A percentile compares a stretch with the other conserved stretches of the same genome.
These are phyloP conservation scores for Atta colombica DNA, from an alignment of 1,140 invertebrate species.

Conservation along the genomic window DNA sequence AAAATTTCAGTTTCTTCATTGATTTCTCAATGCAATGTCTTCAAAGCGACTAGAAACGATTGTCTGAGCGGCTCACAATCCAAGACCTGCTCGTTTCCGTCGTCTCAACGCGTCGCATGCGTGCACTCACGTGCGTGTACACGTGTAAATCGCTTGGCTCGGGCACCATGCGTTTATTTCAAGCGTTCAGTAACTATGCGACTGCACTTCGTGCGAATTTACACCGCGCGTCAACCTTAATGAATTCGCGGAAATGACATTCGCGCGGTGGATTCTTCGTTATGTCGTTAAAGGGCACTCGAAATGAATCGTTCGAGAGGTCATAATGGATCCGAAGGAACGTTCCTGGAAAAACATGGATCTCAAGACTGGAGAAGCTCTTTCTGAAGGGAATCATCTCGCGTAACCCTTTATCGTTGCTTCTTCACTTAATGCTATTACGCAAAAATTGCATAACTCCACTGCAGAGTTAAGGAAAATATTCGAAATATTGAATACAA, in stretches of 20 bases:
- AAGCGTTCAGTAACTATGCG: slow-evolving; percentile 68
- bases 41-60: slow-evolving; percentile 6
- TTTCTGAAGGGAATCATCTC: neutral
- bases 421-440: neutral
- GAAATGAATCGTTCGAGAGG: slow-evolving; percentile 68
- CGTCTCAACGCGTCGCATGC: slow-evolving; percentile 13
- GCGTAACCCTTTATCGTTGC: neutral
- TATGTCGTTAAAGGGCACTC: slow-evolving; percentile 50
- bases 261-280: slow-evolving; percentile 68
- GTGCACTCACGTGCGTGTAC: slow-evolving; percentile 44
- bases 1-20: neutral
- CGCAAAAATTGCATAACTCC: neutral
- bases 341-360: slow-evolving; percentile 63
- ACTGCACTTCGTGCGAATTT: slow-evolving; percentile 36
- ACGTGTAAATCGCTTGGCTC: slow-evolving; percentile 49
- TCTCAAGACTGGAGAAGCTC: slow-evolving; percentile 1
- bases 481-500: neutral
- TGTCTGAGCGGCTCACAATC: slow-evolving; percentile 16
- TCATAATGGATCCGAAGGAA: slow-evolving; percentile 58
- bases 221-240: slow-evolving; percentile 63
- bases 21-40: neutral
- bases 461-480: neutral
- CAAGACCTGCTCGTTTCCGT: neutral
- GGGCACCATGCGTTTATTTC: slow-evolving; percentile 64
- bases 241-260: slow-evolving; percentile 73